Evolutionary conservation across 2,113 vertebrate species (phyloP), one percentile per base, ranked within the genome.

Genomic region (Cephalopterus ornatus): DNA sequence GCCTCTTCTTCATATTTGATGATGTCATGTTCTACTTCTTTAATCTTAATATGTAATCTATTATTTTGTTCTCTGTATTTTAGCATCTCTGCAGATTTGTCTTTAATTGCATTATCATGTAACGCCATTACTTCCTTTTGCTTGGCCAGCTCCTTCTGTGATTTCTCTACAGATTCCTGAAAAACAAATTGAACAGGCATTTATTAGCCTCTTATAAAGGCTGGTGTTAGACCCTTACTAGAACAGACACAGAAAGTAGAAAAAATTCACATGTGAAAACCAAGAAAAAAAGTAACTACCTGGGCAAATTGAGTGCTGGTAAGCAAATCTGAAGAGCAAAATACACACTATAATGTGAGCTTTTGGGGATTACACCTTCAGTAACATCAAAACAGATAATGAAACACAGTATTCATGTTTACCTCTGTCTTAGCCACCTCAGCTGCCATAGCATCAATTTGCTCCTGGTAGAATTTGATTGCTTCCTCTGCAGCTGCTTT

Each of bases 341-440:
- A 42, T 4, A 42, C 5, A 37, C 9, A 23, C 39, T 26, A 6
- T 11, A 56, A 33, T 41, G 28, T 44, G 28, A 80, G 28, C 21
- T 71, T 79, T 39, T 76, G 10, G 12, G 23, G 11, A 66, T 46
- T 33, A 2, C 59, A 46, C 33, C 42, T 46, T 61, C 52, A 62
- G 21, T 35, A 71, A 80, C 22, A 71, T 61, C n/a, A 77, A 49
- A 44, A 66, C 3, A 9, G n/a, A 35, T 30, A 83, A 85, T 8
- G 4, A 70, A 79, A 83, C 28, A 44, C 4, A 37, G 8, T 30
- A 66, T 86, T 71, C 33, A 52, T 23, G 63, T 88, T 75, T 94
- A 99, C 99, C 99, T 99, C 98, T 96, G 98, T 98, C 93, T 98
- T 97, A 26, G 98, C 94, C 6, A 99, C 98, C 14, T 99, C 98